Evolutionary conservation across 2,888 invertebrate genomes (phyloP).

Genomic region (Leucania comma): DNA sequence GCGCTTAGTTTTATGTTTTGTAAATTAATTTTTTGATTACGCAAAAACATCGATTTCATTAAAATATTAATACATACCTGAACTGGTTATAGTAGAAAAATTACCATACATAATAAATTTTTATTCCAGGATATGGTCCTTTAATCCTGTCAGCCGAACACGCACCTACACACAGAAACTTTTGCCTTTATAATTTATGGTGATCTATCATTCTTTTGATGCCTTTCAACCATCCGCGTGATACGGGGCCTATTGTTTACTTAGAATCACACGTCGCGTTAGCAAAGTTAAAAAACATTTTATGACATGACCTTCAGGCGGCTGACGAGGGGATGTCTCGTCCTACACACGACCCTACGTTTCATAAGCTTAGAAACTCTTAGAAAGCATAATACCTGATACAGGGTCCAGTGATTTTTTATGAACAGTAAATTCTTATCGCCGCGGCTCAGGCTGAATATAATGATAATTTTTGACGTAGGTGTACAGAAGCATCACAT

Average conservation of each 20-base stretch:
- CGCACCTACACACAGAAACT: too few relatives aligned
- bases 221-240: neutral
- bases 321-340: conserved; percentile 17
- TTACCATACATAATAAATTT: too few relatives aligned
- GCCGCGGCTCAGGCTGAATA: conserved; percentile 47
- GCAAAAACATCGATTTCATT: too few relatives aligned
- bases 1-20: too few relatives aligned
- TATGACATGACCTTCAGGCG: conserved; percentile 16
- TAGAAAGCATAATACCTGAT: conserved; percentile 51
- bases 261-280: conserved; percentile 4
- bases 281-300: conserved; percentile 32
- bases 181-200: too few relatives aligned
- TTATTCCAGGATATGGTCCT: too few relatives aligned
- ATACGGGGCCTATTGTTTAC: neutral
- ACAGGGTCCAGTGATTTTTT: conserved; percentile 54
- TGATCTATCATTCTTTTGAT: neutral
- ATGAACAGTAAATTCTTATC: conserved; percentile 64
- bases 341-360: conserved; percentile 3
- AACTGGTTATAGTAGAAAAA: too few relatives aligned
- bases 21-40: too few relatives aligned
- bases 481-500: conserved; percentile 40
- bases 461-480: conserved; percentile 54
- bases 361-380: conserved; percentile 35
- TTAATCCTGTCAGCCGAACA: too few relatives aligned
- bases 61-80: too few relatives aligned